Evolutionary conservation across 2,888 invertebrate species (phyloP), one percentile per base, ranked within the genome.

Genomic region (Ichneumon xanthorius): DNA sequence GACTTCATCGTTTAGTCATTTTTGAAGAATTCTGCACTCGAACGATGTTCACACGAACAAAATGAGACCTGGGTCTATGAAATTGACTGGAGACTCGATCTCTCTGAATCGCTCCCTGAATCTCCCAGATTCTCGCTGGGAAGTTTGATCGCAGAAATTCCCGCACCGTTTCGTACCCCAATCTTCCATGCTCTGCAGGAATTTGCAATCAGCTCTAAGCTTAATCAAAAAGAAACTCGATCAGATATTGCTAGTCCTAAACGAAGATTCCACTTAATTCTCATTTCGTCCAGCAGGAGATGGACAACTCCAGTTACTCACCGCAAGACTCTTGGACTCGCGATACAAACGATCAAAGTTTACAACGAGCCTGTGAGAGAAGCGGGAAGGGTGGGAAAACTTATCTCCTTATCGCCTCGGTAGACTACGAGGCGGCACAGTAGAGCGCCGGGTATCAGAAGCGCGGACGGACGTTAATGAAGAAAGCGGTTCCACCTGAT

Each of bases 311-410:
- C 6, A 9, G 26, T 48, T 70, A 40, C 50, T 61, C 58, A n/a
- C 19, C 48, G 30, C 19, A 48, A 30, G 45, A 48, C 71, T 16
- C 61, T 16, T 58, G 45, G 45, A 71, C 45, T 37, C 30, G 40
- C 79, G 79, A 85, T 82, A 82, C 71, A 82, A 85, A 82, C 58
- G 82, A 58, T 82, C 75, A 67, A 85, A 85, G 81, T 85, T 85
- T 85, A 79, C 33, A 33, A 63, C 70, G 81, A 55, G 73, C 37
- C 16, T 45, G 48, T 4, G 19, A 40, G 67, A 33, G 4, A 55
- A 53, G 68, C 11, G 37, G 19, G 63, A 7, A 22, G 58, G 53
- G 30, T 77, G 75, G 85, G 5, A 71, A 85, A 82, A 85, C 70
- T 85, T 75, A 82, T 81, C 82, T 76, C 73, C 81, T 85, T 79